Conservation (phyloP, 2,888 invertebrate genomes). For the Choreutis nemorana region DNA sequence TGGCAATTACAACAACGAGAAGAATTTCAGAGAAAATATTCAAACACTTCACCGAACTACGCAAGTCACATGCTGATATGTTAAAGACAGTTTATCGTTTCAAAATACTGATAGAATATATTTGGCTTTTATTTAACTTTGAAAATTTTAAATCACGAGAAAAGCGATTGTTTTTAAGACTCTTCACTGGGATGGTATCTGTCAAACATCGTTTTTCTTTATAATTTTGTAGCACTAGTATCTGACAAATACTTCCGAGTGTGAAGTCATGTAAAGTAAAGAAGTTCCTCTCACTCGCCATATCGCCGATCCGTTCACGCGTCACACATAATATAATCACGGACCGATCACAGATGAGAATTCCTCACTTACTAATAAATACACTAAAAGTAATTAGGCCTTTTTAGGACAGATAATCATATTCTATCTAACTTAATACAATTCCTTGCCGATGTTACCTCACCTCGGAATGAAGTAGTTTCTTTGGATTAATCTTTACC, state of each 20-base stretch:
- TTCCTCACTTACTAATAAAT: constrained; percentile 52
- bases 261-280: too few species aligned
- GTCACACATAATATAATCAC: constrained; percentile 25
- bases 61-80: constrained; percentile 64
- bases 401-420: constrained; percentile 64
- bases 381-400: constrained; percentile 64
- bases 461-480: constrained; percentile 17
- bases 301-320: constrained; percentile 18
- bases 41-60: constrained; percentile 42
- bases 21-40: constrained; percentile 30
- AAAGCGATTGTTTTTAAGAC: too few species aligned
- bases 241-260: too few species aligned
- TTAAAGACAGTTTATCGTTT: constrained; percentile 50
- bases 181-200: too few species aligned
- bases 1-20: constrained; percentile 45
- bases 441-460: constrained; percentile 31
- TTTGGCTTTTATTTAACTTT: too few species aligned
- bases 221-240: too few species aligned
- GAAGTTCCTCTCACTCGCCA: constrained; percentile 7
- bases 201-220: too few species aligned
- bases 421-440: constrained; percentile 49
- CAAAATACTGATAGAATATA: constrained; percentile 52
- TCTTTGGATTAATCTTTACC: constrained; percentile 48
- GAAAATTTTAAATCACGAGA: too few species aligned
- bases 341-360: constrained; percentile 47